phyloP scores from a whole-genome alignment of 2,113 vertebrate species.

The Elgaria multicarinata region DNA sequence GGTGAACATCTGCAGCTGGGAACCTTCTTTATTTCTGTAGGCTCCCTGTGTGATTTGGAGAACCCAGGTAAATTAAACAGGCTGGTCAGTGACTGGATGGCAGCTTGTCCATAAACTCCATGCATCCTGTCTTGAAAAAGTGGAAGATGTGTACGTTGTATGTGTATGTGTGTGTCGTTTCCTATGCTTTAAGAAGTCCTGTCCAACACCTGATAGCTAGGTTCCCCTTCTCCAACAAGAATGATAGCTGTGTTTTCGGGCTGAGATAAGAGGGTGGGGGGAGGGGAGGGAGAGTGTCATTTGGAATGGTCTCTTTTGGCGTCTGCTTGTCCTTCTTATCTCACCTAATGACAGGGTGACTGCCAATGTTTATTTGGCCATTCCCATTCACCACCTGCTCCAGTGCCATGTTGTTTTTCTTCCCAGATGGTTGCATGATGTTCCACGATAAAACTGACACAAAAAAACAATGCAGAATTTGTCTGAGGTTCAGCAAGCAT shows the following conservation, averaged over 20 bases:
- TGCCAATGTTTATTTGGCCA: constrained; percentile 86
- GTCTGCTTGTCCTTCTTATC: constrained; percentile 74
- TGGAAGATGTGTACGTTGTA: not conserved
- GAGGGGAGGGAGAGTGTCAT: constrained; percentile 62
- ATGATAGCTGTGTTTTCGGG: constrained; percentile 68
- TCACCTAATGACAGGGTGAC: constrained; percentile 78
- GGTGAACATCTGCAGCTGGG: not conserved
- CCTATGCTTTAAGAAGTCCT: constrained; percentile 51
- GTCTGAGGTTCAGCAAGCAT: constrained; percentile 82
- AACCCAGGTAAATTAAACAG: not conserved
- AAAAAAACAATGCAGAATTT: constrained; percentile 84
- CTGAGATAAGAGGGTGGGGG: constrained; percentile 67
- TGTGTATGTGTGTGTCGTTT: constrained; percentile 11
- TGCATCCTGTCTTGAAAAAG: not conserved
- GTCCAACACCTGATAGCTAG: constrained; percentile 59
- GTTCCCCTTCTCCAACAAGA: constrained; percentile 61
- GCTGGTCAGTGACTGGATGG: not conserved
- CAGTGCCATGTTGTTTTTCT: constrained; percentile 79
- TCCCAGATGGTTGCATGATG: constrained; percentile 84
- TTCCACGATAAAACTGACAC: constrained; percentile 82
- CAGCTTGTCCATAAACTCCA: too few relatives aligned
- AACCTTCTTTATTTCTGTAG: not conserved
- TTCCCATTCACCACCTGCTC: constrained; percentile 82
- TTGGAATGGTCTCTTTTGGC: constrained; percentile 68
- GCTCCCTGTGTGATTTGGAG: not conserved